Conservation (phyloP, 2,797 vertebrate species). For the Synaphobranchus kaupii region DNA sequence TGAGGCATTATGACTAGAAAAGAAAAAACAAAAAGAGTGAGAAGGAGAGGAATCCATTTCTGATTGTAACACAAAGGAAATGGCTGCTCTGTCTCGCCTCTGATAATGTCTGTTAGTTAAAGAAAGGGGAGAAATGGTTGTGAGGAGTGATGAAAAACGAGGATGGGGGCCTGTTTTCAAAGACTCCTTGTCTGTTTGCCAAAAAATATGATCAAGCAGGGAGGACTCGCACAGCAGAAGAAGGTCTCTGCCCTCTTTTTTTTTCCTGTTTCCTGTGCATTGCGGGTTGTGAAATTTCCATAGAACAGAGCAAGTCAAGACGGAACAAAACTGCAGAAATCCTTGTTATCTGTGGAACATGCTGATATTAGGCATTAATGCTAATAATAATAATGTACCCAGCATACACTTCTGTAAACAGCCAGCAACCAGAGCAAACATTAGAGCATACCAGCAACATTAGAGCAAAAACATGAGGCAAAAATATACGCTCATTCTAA, state of each 20-base stretch:
- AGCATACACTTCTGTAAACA: background rate
- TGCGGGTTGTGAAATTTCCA: slow-evolving; percentile 25
- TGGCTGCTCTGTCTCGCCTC: slow-evolving; percentile 39
- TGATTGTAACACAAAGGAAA: slow-evolving; percentile 43
- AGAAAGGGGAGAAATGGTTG: slow-evolving; percentile 46
- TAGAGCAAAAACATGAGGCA: background rate
- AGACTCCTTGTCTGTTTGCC: slow-evolving; percentile 38
- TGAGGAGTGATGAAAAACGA: slow-evolving; percentile 15
- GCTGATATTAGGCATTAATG: background rate
- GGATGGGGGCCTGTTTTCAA: slow-evolving; percentile 47
- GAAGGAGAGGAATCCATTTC: slow-evolving; percentile 50
- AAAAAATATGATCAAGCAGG: slow-evolving; percentile 38
- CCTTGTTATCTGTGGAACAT: background rate
- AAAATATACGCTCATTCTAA: too few relatives aligned
- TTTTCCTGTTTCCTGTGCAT: background rate
- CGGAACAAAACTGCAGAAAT: slow-evolving; percentile 24
- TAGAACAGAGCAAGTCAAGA: slow-evolving; percentile 22
- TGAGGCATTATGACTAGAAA: slow-evolving; percentile 52
- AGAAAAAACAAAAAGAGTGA: too few relatives aligned
- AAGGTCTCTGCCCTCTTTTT: slow-evolving; percentile 30
- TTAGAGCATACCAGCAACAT: background rate
- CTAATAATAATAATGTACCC: background rate
- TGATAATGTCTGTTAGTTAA: slow-evolving; percentile 48
- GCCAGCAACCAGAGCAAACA: background rate
- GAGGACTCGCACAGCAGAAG: slow-evolving; percentile 34